These are phyloP conservation scores for Dasyurus viverrinus DNA, from an alignment of 2,113 vertebrate species.

Conservation along the genomic window DNA sequence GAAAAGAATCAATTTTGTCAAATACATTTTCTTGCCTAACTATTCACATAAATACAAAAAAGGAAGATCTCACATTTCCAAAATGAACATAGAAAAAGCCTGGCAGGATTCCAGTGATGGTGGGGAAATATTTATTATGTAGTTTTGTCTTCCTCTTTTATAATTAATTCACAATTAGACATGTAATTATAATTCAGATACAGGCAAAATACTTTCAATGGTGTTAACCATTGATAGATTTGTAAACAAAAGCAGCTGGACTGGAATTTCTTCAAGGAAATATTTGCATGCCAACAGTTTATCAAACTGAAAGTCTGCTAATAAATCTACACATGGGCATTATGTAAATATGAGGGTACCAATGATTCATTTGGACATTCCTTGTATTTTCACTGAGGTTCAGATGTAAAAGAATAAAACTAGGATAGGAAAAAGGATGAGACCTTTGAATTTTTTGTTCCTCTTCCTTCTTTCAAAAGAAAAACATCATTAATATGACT, in stretches of 20 bases:
- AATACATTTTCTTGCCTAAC: slow-evolving; percentile 63
- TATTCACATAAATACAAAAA: slow-evolving; percentile 66
- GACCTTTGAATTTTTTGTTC: slow-evolving; percentile 60
- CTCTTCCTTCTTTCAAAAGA: slow-evolving; percentile 67
- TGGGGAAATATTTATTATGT: slow-evolving; percentile 82
- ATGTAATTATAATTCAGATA: slow-evolving; percentile 86
- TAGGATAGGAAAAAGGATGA: slow-evolving; percentile 76
- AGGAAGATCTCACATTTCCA: slow-evolving; percentile 66
- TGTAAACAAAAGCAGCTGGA: slow-evolving; percentile 90
- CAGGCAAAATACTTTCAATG: slow-evolving; percentile 79
- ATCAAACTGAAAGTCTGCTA: slow-evolving; percentile 87
- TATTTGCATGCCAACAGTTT: slow-evolving; percentile 88
- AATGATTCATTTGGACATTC: slow-evolving; percentile 81
- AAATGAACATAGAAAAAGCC: slow-evolving; percentile 54
- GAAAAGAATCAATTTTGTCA: slow-evolving; percentile 68
- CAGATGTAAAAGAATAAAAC: slow-evolving; percentile 84
- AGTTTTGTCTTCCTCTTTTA: slow-evolving; percentile 78
- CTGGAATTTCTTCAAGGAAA: slow-evolving; percentile 88
- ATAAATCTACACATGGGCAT: slow-evolving; percentile 85
- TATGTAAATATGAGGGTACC: slow-evolving; percentile 82
- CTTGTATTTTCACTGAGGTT: slow-evolving; percentile 69
- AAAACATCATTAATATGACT: slow-evolving; percentile 50
- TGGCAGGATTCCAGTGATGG: slow-evolving; percentile 76
- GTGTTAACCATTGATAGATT: slow-evolving; percentile 88
- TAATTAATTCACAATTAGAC: slow-evolving; percentile 86